Evolutionary conservation across 92 coral and sea anemone species (phyloP), one percentile per base, ranked within the genome.

Genomic region (Siderastrea siderea): DNA sequence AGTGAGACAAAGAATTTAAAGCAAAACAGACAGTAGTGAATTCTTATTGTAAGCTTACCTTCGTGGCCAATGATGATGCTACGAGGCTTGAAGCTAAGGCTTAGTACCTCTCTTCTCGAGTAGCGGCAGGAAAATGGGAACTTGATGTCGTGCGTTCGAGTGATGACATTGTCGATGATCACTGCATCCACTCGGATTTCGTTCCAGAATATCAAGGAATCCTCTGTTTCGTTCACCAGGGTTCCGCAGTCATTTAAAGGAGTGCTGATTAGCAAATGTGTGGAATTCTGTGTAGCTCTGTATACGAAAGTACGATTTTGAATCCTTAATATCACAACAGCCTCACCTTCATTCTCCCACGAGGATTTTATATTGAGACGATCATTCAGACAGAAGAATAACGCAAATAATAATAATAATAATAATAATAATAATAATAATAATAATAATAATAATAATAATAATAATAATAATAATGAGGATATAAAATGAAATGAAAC

Each of bases 121-220:
- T 72, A 87, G 49, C 61, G 60, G 87, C 91, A 87, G 87, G 72
- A 81, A 57, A 87, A 87, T 63, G 81, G 87, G 12, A 87, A 12
- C 0, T 12, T 52, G 58, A 81, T 49, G 49, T 73, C 77, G 12
- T 65, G 78, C 82, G 17, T 48, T 63, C 78, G 19, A 38, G 64
- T 74, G 48, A 74, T 53, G 47, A 74, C 78, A 26, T 17, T 16
- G 47, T 54, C 78, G 13, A 54, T 74, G n/a, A 54, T 44, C 7
- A 74, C 48, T 17, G 78, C 78, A 74, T 74, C 78, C 11, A 74
- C 78, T 11, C 5, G 78, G 59, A 74, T 74, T 74, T 74, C 81
- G 53, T 87, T 87, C 80, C 66, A 77, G 52, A 78, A 87, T 51
- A 73, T 67, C 7, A 87, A 55, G 53, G 57, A 63, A 45, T 46